Evolutionary conservation across 2,888 invertebrate species (phyloP), one percentile per base, ranked within the genome.

Genomic region (Myathropa florea): DNA sequence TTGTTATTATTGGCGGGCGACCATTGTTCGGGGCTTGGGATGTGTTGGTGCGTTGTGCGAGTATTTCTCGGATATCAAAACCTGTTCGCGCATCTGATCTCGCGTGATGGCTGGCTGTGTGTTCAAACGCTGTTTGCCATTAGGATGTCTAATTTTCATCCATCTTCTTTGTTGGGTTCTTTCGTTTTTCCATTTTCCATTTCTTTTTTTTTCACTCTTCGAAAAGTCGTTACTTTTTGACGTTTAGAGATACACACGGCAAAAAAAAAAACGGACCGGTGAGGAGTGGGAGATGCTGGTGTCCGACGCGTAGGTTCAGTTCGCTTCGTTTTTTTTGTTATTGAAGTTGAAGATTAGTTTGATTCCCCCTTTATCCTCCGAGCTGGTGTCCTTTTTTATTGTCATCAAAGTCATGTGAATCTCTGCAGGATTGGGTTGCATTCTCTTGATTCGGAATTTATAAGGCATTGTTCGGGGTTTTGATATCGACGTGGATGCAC

Each of bases 21-120:
- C 39, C 39, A 39, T 39, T 39, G 39, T 39, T 39, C 39, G 39
- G 39, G 14, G 14, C 14, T 39, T 3, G 46, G 18, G n/a, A 18
- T 46, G 46, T 46, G 46, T 46, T 46, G 46, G 46, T 46, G 46
- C 46, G 46, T 7, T 7, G 46, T 46, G 46, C 46, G 46, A 46
- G 46, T 18, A 18, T 23, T 39, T 67, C 53, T 61, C 64, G 72
- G 81, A 85, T 85, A 85, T 81, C 67, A 77, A 85, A 85, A 85
- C 85, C 85, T 85, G 85, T 82, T 85, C 85, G 85, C 85, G 85
- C 82, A 82, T 85, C 82, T 85, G 67, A 85, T 85, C 46, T 46
- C 77, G 85, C 82, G 85, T 77, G 85, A 82, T 81, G 73, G 80
- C 30, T 55, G 30, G 55, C 61, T 55, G 63, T 81, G 39, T 33